Conservation (phyloP, 2,113 vertebrate species). For the Engraulis encrasicolus region DNA sequence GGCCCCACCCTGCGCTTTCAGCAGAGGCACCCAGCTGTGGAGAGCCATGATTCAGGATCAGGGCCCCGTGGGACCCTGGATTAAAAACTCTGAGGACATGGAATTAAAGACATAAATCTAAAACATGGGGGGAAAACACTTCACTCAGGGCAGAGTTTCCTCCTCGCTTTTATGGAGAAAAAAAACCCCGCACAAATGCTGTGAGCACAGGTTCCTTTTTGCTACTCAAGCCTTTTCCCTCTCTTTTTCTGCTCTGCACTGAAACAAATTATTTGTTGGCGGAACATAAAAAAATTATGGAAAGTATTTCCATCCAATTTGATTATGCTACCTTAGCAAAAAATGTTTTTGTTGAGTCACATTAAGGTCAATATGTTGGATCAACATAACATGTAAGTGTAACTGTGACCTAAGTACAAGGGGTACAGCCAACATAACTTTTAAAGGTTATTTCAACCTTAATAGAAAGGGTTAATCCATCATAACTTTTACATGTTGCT, state of each 20-base stretch:
- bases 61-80: conserved; percentile 25
- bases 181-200: not conserved
- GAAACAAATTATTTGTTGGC: too few species aligned
- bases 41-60: conserved; percentile 40
- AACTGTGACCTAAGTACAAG: too few species aligned
- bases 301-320: too few species aligned
- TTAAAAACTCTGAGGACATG: conserved; percentile 41
- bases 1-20: not conserved
- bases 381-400: too few species aligned
- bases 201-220: conserved; percentile 30
- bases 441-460: too few species aligned
- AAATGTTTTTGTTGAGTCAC: too few species aligned
- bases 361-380: too few species aligned
- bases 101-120: conserved; percentile 48
- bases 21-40: conserved; percentile 25
- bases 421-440: too few species aligned
- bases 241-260: not conserved
- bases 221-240: conserved; percentile 19
- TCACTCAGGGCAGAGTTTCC: conserved; percentile 23
- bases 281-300: too few species aligned
- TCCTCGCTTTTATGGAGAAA: not conserved
- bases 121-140: conserved; percentile 29
- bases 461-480: too few species aligned
- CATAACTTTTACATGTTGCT: too few species aligned
- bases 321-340: too few species aligned